phyloP scores from a whole-genome alignment of 2,888 invertebrate species.

The Acronicta psi region DNA sequence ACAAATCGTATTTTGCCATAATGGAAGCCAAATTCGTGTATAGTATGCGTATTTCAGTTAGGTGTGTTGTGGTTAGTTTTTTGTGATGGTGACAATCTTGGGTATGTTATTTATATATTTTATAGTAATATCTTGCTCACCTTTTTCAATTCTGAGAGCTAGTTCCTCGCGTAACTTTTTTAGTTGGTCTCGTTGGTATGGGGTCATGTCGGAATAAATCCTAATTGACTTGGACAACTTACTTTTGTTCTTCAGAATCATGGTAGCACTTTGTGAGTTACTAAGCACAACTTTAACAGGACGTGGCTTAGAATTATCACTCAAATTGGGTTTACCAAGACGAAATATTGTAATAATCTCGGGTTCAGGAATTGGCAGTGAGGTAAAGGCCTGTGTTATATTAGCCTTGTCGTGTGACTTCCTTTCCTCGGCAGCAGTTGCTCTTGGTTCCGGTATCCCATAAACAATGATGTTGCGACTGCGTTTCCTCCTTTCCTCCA shows the following conservation, averaged over 20 bases:
- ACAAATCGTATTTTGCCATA: conserved; percentile 1
- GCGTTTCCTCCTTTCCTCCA: no score
- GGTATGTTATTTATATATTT: conserved; percentile 1
- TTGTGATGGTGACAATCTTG: neutral
- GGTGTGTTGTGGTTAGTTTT: neutral
- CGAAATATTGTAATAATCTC: no score
- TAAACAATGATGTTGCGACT: no score
- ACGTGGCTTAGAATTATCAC: neutral
- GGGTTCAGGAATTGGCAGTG: no score
- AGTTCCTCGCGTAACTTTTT: conserved; percentile 3
- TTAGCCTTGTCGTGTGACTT: no score
- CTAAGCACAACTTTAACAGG: neutral
- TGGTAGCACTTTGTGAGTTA: neutral
- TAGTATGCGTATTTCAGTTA: neutral
- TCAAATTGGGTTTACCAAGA: neutral
- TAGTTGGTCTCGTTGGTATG: conserved; percentile 3
- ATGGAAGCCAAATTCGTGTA: neutral
- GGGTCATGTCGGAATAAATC: conserved; percentile 2
- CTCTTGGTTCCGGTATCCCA: no score
- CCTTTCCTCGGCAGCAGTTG: no score
- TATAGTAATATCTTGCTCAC: conserved; percentile 8
- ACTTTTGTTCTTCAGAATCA: conserved; percentile 1
- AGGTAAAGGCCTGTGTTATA: no score
- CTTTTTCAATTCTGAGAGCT: conserved; percentile 1
- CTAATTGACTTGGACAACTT: neutral